phyloP scores from a whole-genome alignment of 2,888 invertebrate species.

The Unio pictorum region DNA sequence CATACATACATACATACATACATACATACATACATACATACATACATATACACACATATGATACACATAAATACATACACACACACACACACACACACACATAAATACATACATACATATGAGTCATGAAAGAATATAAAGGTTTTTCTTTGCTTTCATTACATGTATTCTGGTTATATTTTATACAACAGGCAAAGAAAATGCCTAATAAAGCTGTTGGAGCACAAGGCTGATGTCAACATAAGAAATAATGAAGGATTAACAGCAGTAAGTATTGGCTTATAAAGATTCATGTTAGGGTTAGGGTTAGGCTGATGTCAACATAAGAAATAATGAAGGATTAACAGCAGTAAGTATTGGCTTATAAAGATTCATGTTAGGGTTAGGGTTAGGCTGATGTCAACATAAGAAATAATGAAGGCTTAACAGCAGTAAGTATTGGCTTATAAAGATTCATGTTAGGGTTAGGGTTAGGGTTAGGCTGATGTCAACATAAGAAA shows the following conservation, averaged over 20 bases:
- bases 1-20: too few relatives aligned
- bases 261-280: constrained; percentile 55
- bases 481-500: constrained; percentile 66
- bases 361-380: too few relatives aligned
- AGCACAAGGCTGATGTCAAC: constrained; percentile 65
- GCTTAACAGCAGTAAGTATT: constrained; percentile 61
- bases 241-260: constrained; percentile 68
- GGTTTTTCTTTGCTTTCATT: neutral
- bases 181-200: constrained; percentile 60
- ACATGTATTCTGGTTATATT: neutral
- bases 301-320: constrained; percentile 61
- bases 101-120: too few relatives aligned
- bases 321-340: constrained; percentile 67
- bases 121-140: neutral
- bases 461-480: too few relatives aligned
- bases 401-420: constrained; percentile 67
- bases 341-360: constrained; percentile 60
- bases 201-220: constrained; percentile 64
- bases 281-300: too few relatives aligned
- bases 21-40: too few relatives aligned
- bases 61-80: too few relatives aligned
- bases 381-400: constrained; percentile 67
- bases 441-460: too few relatives aligned
- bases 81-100: too few relatives aligned
- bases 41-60: too few relatives aligned